Base-by-base conservation (phyloP, 2,888 invertebrate species). In the Busseola fusca region DNA sequence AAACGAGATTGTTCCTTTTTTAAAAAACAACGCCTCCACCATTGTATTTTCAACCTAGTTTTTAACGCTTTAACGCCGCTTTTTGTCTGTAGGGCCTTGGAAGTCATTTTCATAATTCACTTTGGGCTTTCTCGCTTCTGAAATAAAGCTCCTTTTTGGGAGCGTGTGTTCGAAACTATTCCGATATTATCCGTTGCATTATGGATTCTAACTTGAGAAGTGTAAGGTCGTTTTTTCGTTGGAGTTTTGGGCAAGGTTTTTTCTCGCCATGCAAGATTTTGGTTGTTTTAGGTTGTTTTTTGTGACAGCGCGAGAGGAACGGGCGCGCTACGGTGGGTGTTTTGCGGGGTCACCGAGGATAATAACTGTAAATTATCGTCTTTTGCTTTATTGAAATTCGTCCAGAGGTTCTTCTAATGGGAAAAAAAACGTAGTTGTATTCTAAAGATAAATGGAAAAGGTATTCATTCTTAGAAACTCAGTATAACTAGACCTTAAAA, bases 321-420 rank as follows among this genome's bases (percentile, higher is more conserved):
- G 88, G 90, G 88, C 91, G 90, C 89, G 89, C 89, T 93, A 89
- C 92, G 91, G 94, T 94, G 94, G 94, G 94, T 94, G 94, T 95
- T 94, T 94, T 93, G 94, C 94, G 94, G 95, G 95, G 95, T 95
- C 95, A 95, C 91, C 90, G 92, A 91, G 91, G 94, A 93, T 95
- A 95, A 95, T 95, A 95, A 95, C 95, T 93, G 95, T 95, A 95
- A 95, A 95, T 95, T 94, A 95, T 95, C 92, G 91, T 93, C 92
- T 90, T 87, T 91, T 91, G 92, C 90, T 91, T 95, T 95, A 95
- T 95, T 95, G 95, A 95, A 95, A 93, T 92, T 91, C 89, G 90
- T 89, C 81, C 87, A 90, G 91, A 91, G 91, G 88, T 89, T 89
- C 18, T 91, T 91, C 92, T 94, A 94, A 93, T 93, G 91, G 90